Conservation (phyloP, 2,888 invertebrate genomes). For the Agapetus fuscipes region DNA sequence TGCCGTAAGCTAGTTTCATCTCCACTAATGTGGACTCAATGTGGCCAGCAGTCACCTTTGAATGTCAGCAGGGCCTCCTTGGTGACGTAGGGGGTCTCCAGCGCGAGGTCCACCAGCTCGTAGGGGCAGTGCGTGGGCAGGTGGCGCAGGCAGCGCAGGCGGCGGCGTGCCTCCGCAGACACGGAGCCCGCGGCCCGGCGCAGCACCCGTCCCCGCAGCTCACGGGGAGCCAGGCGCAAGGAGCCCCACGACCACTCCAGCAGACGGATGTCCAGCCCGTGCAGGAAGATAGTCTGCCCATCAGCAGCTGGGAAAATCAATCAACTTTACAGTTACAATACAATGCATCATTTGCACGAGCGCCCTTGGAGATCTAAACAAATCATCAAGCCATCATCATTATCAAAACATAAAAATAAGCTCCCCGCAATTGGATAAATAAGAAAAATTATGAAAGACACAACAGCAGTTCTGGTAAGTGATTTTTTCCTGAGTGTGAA, state of each 20-base stretch:
- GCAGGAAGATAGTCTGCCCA: constrained; percentile 87
- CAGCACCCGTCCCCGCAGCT: constrained; percentile 68
- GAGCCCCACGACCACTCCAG: constrained; percentile 78
- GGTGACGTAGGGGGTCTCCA: constrained; percentile 63
- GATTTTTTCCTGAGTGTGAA: no score
- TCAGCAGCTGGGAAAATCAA: constrained; percentile 59
- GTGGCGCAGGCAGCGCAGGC: constrained; percentile 68
- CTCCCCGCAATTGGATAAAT: no score
- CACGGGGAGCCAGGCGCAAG: constrained; percentile 64
- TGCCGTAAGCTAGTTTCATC: no score
- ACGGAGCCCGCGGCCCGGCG: constrained; percentile 82
- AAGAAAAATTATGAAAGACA: no score
- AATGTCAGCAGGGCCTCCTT: constrained; percentile 58
- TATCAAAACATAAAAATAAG: no score
- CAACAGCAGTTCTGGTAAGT: no score
- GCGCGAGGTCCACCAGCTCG: constrained; percentile 79
- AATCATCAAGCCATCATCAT: neutral
- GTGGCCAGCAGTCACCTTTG: no score
- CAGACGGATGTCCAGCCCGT: constrained; percentile 84
- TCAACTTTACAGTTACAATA: neutral
- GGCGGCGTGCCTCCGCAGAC: constrained; percentile 37
- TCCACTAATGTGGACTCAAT: no score
- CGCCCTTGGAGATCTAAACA: neutral
- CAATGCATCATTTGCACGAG: constrained; percentile 1
- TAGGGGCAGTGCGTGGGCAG: constrained; percentile 86